Evolutionary conservation across 2,113 vertebrate genomes (phyloP).

Genomic region (Carlito syrichta): DNA sequence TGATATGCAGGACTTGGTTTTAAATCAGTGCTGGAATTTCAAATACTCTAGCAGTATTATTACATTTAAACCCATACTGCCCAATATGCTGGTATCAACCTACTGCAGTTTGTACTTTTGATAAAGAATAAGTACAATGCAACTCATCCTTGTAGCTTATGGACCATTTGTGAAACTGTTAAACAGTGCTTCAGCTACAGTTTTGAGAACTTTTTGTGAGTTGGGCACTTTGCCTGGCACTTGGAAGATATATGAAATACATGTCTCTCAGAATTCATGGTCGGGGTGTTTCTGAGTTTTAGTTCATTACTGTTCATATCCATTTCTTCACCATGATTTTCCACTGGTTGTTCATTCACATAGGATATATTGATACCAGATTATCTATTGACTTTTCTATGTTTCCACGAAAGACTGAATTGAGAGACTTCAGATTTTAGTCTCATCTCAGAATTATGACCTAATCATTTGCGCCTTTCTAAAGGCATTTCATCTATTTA

Average conservation of each 20-base stretch:
- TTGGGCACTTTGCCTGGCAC: too few species aligned
- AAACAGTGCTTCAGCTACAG: neutral
- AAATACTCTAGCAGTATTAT: too few species aligned
- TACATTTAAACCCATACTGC: accelerated
- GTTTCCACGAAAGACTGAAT: neutral
- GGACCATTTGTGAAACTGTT: accelerated
- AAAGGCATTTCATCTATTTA: too few species aligned
- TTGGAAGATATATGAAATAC: neutral
- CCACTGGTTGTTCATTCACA: too few species aligned
- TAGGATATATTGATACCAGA: too few species aligned
- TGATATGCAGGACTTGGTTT: accelerated
- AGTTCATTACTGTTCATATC: neutral
- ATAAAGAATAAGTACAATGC: accelerated
- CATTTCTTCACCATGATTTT: neutral
- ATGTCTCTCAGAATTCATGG: neutral
- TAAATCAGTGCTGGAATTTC: neutral
- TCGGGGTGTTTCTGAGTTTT: neutral
- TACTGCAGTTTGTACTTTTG: accelerated
- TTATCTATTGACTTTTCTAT: too few species aligned
- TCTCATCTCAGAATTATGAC: neutral
- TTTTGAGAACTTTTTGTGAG: neutral
- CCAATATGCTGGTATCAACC: accelerated
- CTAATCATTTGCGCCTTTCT: accelerated
- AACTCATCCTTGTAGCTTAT: too few species aligned
- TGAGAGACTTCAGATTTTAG: neutral